Conservation (phyloP, 2,888 invertebrate genomes). For the Agrochola macilenta region DNA sequence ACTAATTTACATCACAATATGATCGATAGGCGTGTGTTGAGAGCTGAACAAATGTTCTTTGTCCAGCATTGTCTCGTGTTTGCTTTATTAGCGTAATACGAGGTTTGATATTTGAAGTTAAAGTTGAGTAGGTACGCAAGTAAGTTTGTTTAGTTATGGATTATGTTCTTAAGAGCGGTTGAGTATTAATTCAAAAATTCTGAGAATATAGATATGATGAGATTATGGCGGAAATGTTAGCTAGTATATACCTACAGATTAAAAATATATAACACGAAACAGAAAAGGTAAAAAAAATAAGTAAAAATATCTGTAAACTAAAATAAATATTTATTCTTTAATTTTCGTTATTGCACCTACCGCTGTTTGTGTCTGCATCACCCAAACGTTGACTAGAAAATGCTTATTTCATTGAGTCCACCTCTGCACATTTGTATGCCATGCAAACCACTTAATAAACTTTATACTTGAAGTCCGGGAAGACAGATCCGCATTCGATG, state of each 20-base stretch:
- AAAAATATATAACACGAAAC: not conserved
- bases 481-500: not conserved
- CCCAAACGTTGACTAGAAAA: no score
- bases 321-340: no score
- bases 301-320: no score
- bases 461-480: not conserved
- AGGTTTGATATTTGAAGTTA: slow-evolving; percentile 30
- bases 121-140: not conserved
- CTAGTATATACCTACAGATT: not conserved
- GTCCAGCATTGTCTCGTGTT: slow-evolving; percentile 55
- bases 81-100: slow-evolving; percentile 53
- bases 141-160: slow-evolving; percentile 35
- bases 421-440: no score
- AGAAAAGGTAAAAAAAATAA: not conserved
- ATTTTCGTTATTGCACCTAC: no score
- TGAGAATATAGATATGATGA: not conserved
- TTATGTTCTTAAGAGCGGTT: slow-evolving; percentile 26
- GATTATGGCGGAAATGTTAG: not conserved
- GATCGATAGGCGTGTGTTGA: slow-evolving; percentile 51
- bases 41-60: slow-evolving; percentile 64
- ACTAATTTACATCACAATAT: slow-evolving; percentile 69
- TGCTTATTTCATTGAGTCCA: no score
- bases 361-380: no score
- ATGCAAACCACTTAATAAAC: not conserved
- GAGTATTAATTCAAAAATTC: slow-evolving; percentile 8